A percentile compares a stretch with the other conserved stretches of the same genome.
phyloP scores from a whole-genome alignment of 2,113 vertebrate genomes.

The Pelvicachromis taeniatus region DNA sequence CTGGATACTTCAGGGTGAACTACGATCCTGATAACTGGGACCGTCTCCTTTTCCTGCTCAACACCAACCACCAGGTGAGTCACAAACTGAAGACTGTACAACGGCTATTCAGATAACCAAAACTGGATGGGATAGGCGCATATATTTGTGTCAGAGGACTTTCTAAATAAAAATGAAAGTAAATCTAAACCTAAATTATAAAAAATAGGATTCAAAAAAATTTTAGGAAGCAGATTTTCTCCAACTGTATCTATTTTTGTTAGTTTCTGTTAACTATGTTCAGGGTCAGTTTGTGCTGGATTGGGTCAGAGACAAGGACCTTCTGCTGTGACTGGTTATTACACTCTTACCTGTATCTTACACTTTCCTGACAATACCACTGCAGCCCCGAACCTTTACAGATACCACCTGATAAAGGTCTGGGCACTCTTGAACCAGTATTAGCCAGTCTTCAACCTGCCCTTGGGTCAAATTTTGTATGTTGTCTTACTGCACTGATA shows the following conservation, averaged over 20 bases:
- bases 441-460: not conserved
- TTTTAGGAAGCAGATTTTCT: not conserved
- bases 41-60: slow-evolving; percentile 73
- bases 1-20: slow-evolving; percentile 89
- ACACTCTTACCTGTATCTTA: not conserved
- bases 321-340: not conserved
- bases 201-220: not conserved
- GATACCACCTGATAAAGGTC: not conserved
- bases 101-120: not conserved
- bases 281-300: not conserved
- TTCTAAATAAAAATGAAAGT: not conserved
- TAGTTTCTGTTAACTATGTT: not conserved
- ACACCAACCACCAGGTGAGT: slow-evolving; percentile 48
- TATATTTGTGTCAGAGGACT: not conserved
- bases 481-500: not conserved
- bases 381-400: not conserved
- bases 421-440: not conserved
- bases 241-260: not conserved
- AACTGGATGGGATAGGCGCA: accelerated
- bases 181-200: not conserved
- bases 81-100: not conserved
- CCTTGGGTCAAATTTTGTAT: not conserved
- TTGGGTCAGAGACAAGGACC: not conserved
- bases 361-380: not conserved
- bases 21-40: slow-evolving; percentile 88